Conservation (phyloP, 1,140 invertebrate genomes). For the Hypsibius dujardini region DNA sequence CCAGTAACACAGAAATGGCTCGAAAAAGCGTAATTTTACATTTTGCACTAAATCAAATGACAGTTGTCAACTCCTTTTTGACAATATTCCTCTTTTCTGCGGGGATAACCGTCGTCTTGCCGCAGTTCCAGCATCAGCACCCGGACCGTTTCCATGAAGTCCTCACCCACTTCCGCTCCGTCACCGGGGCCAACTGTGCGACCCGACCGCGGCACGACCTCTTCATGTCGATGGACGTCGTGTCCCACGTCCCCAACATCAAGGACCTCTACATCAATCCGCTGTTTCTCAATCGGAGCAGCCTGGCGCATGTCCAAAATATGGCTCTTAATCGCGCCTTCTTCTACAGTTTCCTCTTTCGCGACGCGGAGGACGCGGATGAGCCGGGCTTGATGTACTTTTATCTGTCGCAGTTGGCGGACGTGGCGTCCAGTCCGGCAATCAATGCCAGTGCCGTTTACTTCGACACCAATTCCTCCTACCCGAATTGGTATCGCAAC, state of each 20-base stretch:
- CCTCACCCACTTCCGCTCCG: slow-evolving; percentile 26
- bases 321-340: slow-evolving; percentile 82
- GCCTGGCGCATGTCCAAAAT: slow-evolving; percentile 78
- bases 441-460: slow-evolving; percentile 85
- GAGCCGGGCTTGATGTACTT: slow-evolving; percentile 98
- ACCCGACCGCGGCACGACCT: slow-evolving; percentile 66
- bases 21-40: too few species aligned
- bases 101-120: not conserved
- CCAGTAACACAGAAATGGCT: too few species aligned
- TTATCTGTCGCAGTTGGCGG: slow-evolving; percentile 78
- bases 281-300: slow-evolving; percentile 80
- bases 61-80: too few species aligned
- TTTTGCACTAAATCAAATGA: too few species aligned
- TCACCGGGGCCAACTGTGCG: slow-evolving; percentile 61
- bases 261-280: slow-evolving; percentile 87
- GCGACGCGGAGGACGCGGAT: slow-evolving; percentile 48
- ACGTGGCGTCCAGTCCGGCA: slow-evolving; percentile 74
- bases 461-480: slow-evolving; percentile 81
- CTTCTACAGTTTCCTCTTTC: slow-evolving; percentile 38
- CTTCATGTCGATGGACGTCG: slow-evolving; percentile 57
- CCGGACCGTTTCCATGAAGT: not conserved
- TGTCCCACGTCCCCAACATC: slow-evolving; percentile 79
- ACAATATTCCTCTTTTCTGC: too few species aligned
- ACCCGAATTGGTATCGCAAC: slow-evolving; percentile 77
- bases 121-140: not conserved